Evolutionary conservation across 2,888 invertebrate genomes (phyloP).

Genomic region (Clunio marinus): DNA sequence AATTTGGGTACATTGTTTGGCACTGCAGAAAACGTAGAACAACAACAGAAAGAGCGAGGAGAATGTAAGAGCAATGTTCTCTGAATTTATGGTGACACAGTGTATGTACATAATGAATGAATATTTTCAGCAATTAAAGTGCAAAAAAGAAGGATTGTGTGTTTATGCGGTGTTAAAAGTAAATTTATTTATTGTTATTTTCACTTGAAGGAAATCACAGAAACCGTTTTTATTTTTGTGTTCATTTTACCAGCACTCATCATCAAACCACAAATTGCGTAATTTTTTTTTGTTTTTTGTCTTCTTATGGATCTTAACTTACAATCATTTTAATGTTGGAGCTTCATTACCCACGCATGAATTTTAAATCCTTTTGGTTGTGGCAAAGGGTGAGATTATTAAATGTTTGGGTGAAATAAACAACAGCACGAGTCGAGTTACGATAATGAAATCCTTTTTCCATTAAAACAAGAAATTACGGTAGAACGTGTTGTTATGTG

Average conservation of each 20-base stretch:
- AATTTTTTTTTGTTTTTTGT: not conserved
- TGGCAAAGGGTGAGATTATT: not conserved
- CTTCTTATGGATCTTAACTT: slow-evolving; percentile 27
- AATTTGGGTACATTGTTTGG: not conserved
- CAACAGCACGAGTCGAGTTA: not conserved
- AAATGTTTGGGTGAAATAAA: not conserved
- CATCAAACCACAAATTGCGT: not conserved
- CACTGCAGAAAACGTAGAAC: not conserved
- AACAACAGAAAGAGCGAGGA: not conserved
- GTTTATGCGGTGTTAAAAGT: slow-evolving; percentile 34
- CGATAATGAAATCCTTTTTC: slow-evolving; percentile 32
- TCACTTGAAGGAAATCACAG: slow-evolving; percentile 9
- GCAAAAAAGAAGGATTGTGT: slow-evolving; percentile 33
- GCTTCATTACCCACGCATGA: slow-evolving; percentile 35
- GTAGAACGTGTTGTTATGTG: slow-evolving; percentile 27
- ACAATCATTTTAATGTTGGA: slow-evolving; percentile 34
- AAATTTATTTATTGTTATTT: slow-evolving; percentile 31
- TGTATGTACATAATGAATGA: slow-evolving; percentile 1
- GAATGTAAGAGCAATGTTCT: not conserved
- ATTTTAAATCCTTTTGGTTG: slow-evolving; percentile 18
- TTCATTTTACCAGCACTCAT: not conserved
- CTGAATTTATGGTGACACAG: not conserved
- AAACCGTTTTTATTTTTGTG: not conserved
- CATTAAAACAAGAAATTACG: slow-evolving; percentile 24
- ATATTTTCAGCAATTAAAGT: slow-evolving; percentile 20